phyloP scores from a whole-genome alignment of 2,113 vertebrate genomes.

The Sphaerodactylus townsendi region DNA sequence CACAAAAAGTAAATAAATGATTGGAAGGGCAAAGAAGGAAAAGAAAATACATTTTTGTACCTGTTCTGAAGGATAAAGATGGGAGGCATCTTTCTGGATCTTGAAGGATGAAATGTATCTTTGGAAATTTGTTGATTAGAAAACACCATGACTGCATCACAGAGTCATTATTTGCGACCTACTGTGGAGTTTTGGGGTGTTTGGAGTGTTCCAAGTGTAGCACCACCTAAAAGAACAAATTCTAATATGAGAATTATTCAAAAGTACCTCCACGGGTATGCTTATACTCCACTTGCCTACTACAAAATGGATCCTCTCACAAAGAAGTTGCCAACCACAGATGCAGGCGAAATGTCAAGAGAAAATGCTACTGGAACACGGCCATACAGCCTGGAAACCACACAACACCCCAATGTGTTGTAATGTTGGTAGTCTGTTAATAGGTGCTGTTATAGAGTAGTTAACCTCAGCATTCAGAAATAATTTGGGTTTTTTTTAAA shows the following conservation, averaged over 20 bases:
- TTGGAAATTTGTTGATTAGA: background rate
- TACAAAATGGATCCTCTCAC: no score
- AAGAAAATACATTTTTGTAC: conserved; percentile 8
- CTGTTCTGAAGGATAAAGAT: background rate
- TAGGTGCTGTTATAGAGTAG: background rate
- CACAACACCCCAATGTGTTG: no score
- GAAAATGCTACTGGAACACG: no score
- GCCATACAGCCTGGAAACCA: no score
- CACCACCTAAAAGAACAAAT: background rate
- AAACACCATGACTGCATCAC: background rate
- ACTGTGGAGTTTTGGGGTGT: background rate
- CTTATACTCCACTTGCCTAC: no score
- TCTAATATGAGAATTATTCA: no score
- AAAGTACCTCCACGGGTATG: no score
- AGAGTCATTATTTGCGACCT: no score
- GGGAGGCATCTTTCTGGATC: background rate
- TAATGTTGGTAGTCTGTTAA: background rate
- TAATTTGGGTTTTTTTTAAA: background rate
- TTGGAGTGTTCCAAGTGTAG: background rate
- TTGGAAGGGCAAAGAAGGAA: background rate
- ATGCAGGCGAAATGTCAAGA: no score
- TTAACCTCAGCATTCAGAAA: background rate
- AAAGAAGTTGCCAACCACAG: no score
- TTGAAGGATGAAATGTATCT: background rate
- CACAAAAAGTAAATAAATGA: background rate